Base-by-base conservation (phyloP, 2,113 vertebrate species). In the Callipepla californica region DNA sequence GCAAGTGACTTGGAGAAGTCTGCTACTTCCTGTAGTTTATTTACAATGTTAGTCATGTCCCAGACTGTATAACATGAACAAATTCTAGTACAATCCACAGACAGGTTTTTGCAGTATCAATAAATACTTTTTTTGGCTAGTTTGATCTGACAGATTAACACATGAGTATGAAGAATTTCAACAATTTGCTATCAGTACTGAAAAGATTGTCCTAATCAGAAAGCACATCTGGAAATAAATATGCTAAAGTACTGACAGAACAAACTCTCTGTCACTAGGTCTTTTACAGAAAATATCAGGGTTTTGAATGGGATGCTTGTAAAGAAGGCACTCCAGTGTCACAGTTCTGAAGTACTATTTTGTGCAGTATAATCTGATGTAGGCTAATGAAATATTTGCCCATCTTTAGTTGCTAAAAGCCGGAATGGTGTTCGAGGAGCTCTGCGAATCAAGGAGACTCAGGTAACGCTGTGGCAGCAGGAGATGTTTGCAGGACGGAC, bases 401-500 rank as follows among this genome's bases (percentile, higher is more conserved):
- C 7, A 0, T 25, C 18, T 70, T 74, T 50, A 67, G 47, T 7
- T 47, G 21, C 81, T 30, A 7, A 73, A 23, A 3, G 22, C 36
- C 42, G 2, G 11, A 7, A 12, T 1, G 34, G 7, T 30, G 57
- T 3, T 75, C 18, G 30, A 0, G 1, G 70, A 42, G 45, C 58
- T 17, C 4, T 7, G 51, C 6, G 17, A 10, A 50, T 25, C n/a
- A 34, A 7, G 58, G 69, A 21, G 76, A 40, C 40, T 45, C 68
- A 14, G 89, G 16, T 70, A 88, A 28, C 17, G 6, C 28, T 3
- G 1, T 1, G 18, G 53, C 53, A 87, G 47, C n/a, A 1, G 44
- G 40, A 23, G 55, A 6, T 7, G 77, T 91, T 58, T 38, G 90
- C 53, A 50, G 94, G 74, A 26, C 12, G 4, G 91, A 97, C 92